Conservation (phyloP, 2,888 invertebrate species). For the Lutraria lutraria region DNA sequence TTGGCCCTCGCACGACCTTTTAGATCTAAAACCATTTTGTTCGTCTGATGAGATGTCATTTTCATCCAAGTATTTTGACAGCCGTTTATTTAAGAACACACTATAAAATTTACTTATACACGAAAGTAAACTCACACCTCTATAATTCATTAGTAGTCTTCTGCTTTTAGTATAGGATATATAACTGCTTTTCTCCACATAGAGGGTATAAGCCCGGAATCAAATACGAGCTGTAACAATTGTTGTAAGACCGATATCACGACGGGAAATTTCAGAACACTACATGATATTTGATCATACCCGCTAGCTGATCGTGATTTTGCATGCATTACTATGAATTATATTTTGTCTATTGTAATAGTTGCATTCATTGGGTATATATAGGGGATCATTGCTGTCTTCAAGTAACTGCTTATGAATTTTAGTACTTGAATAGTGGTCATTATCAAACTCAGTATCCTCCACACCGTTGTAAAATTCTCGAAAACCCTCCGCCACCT, state of each 20-base stretch:
- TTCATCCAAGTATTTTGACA: too few species aligned
- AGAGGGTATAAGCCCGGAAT: slow-evolving; percentile 45
- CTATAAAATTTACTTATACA: too few species aligned
- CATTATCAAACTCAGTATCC: slow-evolving; percentile 18
- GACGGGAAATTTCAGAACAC: too few species aligned
- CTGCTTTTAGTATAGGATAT: too few species aligned
- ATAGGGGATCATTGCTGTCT: slow-evolving; percentile 24
- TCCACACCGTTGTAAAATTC: slow-evolving; percentile 43
- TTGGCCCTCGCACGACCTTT: too few species aligned
- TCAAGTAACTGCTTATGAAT: too few species aligned
- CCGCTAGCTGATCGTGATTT: slow-evolving; percentile 29
- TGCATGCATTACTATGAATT: slow-evolving; percentile 10
- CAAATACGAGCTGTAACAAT: slow-evolving; percentile 53
- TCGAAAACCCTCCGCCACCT: slow-evolving; percentile 47
- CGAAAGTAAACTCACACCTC: too few species aligned
- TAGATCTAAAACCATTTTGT: too few species aligned
- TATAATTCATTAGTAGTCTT: too few species aligned
- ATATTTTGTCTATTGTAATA: slow-evolving; percentile 43
- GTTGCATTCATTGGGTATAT: slow-evolving; percentile 39
- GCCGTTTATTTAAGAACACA: too few species aligned
- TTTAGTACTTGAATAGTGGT: not conserved
- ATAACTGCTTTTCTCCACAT: too few species aligned
- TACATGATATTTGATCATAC: slow-evolving; percentile 6
- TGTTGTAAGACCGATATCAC: slow-evolving; percentile 34
- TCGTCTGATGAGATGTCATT: too few species aligned